Percentiles rank a stretch among this genome's conserved stretches.
These are phyloP conservation scores for Sebastes hubbsi DNA, from an alignment of 2,797 vertebrate genomes.

Conservation along the genomic window DNA sequence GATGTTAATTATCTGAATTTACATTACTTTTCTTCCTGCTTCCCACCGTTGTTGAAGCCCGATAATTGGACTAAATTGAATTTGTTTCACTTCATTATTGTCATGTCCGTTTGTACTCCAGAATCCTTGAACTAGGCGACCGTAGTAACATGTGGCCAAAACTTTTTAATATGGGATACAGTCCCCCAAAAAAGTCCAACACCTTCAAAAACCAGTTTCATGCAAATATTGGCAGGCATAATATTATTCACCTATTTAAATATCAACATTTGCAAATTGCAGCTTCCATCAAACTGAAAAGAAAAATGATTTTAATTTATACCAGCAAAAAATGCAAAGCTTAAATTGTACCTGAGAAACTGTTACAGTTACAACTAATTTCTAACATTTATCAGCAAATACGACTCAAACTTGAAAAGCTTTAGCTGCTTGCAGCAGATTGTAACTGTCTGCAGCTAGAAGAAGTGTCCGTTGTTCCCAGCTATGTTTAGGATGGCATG, in stretches of 20 bases:
- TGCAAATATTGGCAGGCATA: neutral
- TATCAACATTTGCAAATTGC: neutral
- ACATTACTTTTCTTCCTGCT: too few relatives aligned
- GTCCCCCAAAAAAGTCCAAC: neutral
- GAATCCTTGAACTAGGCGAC: neutral
- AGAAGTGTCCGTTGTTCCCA: neutral
- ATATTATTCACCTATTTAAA: neutral
- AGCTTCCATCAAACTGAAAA: neutral
- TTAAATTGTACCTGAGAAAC: neutral
- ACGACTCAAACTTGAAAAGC: neutral
- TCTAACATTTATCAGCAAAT: neutral
- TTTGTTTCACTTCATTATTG: neutral
- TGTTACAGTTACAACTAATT: neutral
- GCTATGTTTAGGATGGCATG: slow-evolving; percentile 1
- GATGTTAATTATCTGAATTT: neutral
- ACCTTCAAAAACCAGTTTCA: neutral
- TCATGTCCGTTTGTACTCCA: neutral
- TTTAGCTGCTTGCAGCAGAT: neutral
- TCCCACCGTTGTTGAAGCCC: too few relatives aligned
- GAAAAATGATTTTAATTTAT: neutral
- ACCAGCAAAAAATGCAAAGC: neutral
- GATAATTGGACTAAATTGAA: too few relatives aligned
- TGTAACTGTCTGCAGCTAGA: neutral
- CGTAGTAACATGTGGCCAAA: neutral
- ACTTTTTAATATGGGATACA: too few relatives aligned